A percentile compares a stretch with the other conserved stretches of the same genome.
phyloP scores from a whole-genome alignment of 2,888 invertebrate species.

The Sympetrum striolatum region DNA sequence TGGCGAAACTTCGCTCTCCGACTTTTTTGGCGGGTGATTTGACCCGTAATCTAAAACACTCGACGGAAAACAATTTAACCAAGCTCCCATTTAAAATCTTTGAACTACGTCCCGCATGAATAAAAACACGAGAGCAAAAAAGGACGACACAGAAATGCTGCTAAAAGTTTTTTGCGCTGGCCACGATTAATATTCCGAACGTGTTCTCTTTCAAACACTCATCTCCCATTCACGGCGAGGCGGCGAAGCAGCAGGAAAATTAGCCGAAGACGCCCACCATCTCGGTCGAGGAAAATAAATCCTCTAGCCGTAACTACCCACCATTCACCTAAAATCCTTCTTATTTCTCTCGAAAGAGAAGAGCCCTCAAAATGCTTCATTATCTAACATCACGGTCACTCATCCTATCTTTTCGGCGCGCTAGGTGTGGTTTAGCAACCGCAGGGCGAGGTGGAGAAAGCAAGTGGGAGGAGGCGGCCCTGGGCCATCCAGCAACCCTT shows the following conservation, averaged over 20 bases:
- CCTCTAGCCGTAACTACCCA: not conserved
- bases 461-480: constrained; percentile 55
- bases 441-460: constrained; percentile 66
- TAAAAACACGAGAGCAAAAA: not conserved
- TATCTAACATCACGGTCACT: not conserved
- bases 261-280: not conserved
- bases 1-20: not conserved
- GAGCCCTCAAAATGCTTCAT: not conserved
- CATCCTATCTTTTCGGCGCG: not conserved
- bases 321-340: not conserved
- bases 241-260: not conserved
- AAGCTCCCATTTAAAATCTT: not conserved
- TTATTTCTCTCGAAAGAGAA: not conserved
- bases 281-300: not conserved
- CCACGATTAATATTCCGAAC: not conserved
- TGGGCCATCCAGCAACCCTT: not conserved
- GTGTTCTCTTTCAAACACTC: constrained; percentile 6
- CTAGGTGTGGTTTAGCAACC: constrained; percentile 67
- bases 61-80: not conserved
- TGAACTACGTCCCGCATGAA: not conserved
- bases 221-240: not conserved
- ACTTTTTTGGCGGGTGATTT: not conserved
- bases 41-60: not conserved
- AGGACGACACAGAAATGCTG: not conserved
- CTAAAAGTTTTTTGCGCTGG: not conserved